A percentile compares a stretch with the other conserved stretches of the same genome.
Evolutionary conservation across 2,113 vertebrate species (phyloP).

Genomic region (Hippopotamus amphibius): DNA sequence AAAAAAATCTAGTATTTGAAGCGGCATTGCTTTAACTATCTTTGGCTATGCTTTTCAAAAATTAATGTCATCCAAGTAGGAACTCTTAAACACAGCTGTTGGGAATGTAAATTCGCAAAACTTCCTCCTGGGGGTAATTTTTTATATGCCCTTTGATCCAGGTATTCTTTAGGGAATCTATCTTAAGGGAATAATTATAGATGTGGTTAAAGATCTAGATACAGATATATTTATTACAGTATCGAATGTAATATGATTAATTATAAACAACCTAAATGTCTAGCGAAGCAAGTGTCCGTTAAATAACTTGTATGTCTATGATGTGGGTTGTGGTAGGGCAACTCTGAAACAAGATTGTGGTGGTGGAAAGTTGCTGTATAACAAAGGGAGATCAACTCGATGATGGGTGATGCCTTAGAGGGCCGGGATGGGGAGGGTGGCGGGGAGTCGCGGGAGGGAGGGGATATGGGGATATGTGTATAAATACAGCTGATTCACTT

Average conservation of each 20-base stretch:
- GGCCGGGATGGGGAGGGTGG: too few relatives aligned
- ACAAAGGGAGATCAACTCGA: too few relatives aligned
- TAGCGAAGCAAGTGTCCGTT: neutral
- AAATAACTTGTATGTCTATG: neutral
- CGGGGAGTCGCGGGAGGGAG: too few relatives aligned
- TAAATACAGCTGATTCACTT: too few relatives aligned
- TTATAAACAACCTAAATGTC: neutral
- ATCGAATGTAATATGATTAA: constrained; percentile 36
- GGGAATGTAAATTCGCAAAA: constrained; percentile 12
- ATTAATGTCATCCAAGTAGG: neutral
- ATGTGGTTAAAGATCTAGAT: constrained; percentile 43
- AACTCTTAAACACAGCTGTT: constrained; percentile 21
- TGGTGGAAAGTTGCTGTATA: too few relatives aligned
- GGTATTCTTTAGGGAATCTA: constrained; percentile 8
- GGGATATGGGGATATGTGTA: too few relatives aligned
- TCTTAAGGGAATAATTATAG: constrained; percentile 49
- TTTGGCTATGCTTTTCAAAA: constrained; percentile 48
- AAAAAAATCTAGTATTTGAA: neutral
- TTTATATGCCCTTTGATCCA: constrained; percentile 32
- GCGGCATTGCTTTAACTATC: neutral
- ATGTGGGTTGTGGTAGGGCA: neutral
- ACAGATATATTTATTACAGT: neutral
- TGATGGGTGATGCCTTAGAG: too few relatives aligned
- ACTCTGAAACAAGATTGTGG: neutral
- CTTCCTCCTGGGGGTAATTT: neutral